Base-by-base conservation (phyloP, 2,113 vertebrate species). In the Machaerirhynchus nigripectus region DNA sequence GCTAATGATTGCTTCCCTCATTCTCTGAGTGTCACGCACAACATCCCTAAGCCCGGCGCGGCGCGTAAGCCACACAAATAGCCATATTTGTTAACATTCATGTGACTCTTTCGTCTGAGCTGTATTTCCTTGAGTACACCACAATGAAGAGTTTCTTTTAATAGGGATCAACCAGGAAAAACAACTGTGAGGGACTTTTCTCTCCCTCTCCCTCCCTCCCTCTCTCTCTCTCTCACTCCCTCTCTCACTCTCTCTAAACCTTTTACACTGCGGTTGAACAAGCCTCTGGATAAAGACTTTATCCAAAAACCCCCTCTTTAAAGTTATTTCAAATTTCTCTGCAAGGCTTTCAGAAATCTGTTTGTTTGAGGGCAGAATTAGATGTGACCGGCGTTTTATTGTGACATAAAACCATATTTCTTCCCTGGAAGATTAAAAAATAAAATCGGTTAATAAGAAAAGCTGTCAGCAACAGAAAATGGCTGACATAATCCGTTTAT, bases 401-500 rank as follows among this genome's bases (percentile, higher is more conserved):
- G 99, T 99, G 99, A 99, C 99, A 99, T 99, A 99, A 99, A 99
- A 99, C 99, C 99, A 98, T 99, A 99, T 99, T 99, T 99, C 99
- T 99, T 99, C 99, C 99, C 98, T 98, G 98, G 99, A 99, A 99
- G 99, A 99, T 99, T 99, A 99, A 99, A 98, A 99, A 99, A 99
- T 99, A 99, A 99, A 99, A 99, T 99, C 99, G 99, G 99, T 99
- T 99, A 99, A 99, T 99, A 99, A 99, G 99, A 99, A 99, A 99
- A 99, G 99, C 99, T 99, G 99, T 99, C 99, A 99, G 99, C 99
- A 99, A 99, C 99, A 99, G 99, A 99, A 99, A 99, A 99, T 99
- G 99, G 99, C 99, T 99, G 99, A 99, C 99, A 99, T 99, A 99
- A 99, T 99, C 99, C 99, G 99, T 99, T 99, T 99, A 99, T 99